phyloP scores from a whole-genome alignment of 2,113 vertebrate genomes.

The Tachysurus vachellii region DNA sequence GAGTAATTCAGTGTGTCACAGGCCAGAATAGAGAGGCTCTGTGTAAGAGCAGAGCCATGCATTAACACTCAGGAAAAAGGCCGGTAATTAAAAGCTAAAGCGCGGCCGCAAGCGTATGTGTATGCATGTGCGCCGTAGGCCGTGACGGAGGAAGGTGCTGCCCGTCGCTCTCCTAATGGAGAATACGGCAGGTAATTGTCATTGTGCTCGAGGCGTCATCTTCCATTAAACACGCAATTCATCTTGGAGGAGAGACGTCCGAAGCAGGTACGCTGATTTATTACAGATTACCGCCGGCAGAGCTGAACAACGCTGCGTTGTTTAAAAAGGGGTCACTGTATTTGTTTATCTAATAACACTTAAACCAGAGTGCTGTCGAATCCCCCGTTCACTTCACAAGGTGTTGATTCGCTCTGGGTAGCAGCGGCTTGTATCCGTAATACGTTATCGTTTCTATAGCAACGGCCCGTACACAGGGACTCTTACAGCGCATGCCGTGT shows the following conservation, averaged over 20 bases:
- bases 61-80: slow-evolving; percentile 57
- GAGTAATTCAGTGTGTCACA: slow-evolving; percentile 39
- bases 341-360: slow-evolving; percentile 43
- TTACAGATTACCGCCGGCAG: slow-evolving; percentile 31
- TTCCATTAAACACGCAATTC: slow-evolving; percentile 78
- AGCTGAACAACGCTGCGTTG: not conserved
- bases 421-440: too few species aligned
- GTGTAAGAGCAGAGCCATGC: slow-evolving; percentile 9
- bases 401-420: not conserved
- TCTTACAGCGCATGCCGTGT: not conserved
- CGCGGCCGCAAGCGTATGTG: slow-evolving; percentile 52
- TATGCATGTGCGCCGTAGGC: slow-evolving; percentile 66
- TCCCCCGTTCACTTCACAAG: not conserved
- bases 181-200: slow-evolving; percentile 83
- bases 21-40: slow-evolving; percentile 29
- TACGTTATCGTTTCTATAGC: not conserved
- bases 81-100: slow-evolving; percentile 78
- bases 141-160: slow-evolving; percentile 74
- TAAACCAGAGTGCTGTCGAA: not conserved
- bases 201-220: slow-evolving; percentile 72
- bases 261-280: slow-evolving; percentile 70
- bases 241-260: slow-evolving; percentile 66
- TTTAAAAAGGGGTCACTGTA: slow-evolving; percentile 29
- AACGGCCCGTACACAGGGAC: not conserved
- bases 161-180: slow-evolving; percentile 65